Conservation (phyloP, 2,797 vertebrate genomes). For the Liparis tanakae region DNA sequence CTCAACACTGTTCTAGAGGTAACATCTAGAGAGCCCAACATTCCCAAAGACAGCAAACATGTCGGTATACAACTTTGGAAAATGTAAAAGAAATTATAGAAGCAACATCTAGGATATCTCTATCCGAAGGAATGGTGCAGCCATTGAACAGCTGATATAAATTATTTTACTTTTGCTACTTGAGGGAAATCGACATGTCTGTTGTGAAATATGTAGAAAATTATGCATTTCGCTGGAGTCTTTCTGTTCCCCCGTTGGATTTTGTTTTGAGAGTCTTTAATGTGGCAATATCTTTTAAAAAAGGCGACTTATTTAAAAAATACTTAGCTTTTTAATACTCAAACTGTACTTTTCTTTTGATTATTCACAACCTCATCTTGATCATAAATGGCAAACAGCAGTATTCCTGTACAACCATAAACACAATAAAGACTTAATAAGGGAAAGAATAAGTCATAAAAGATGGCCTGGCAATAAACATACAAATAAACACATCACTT, state of each 20-base stretch:
- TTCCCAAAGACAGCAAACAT: slow-evolving; percentile 10
- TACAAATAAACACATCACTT: neutral
- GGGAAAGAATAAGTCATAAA: neutral
- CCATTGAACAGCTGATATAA: neutral
- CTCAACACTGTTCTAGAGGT: neutral
- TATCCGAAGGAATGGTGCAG: neutral
- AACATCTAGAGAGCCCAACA: neutral
- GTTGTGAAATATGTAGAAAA: neutral
- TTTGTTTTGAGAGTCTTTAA: slow-evolving; percentile 3
- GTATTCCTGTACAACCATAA: neutral
- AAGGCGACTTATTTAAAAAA: neutral
- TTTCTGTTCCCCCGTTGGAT: neutral
- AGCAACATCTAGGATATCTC: neutral
- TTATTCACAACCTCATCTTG: slow-evolving; percentile 1
- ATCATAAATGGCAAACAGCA: neutral
- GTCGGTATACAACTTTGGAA: neutral
- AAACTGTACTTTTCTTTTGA: neutral
- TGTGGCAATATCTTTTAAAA: neutral
- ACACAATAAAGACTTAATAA: neutral
- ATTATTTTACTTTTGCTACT: neutral
- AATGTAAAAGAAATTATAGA: neutral
- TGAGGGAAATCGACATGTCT: neutral
- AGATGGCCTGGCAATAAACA: neutral
- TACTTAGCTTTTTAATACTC: neutral
- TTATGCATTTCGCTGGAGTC: neutral